Percentiles rank a stretch among this genome's conserved stretches.
These are phyloP conservation scores for Tenthredo distinguenda DNA, from an alignment of 2,888 invertebrate genomes.

Conservation along the genomic window DNA sequence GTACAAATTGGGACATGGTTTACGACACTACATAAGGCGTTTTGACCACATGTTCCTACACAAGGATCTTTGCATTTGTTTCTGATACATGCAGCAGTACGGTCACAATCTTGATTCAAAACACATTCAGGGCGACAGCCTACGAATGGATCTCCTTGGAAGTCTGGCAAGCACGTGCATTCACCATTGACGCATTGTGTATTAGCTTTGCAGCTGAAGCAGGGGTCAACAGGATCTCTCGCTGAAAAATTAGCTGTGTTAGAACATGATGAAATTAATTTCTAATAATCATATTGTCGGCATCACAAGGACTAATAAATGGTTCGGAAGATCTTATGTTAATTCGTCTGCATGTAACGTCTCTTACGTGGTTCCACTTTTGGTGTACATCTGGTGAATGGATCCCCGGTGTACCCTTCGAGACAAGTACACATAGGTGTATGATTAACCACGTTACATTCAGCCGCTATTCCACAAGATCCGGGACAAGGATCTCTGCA, in stretches of 20 bases:
- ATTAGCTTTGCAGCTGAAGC: slow-evolving; percentile 78
- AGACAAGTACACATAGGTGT: slow-evolving; percentile 80
- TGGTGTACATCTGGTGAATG: slow-evolving; percentile 85
- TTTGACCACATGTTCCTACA: slow-evolving; percentile 82
- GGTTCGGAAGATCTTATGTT: neutral
- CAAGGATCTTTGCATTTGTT: slow-evolving; percentile 83
- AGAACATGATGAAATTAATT: neutral
- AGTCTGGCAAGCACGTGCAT: slow-evolving; percentile 75
- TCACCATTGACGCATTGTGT: slow-evolving; percentile 75
- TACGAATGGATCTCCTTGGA: slow-evolving; percentile 76
- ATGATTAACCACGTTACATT: slow-evolving; percentile 77
- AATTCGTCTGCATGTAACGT: slow-evolving; percentile 60
- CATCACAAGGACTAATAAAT: neutral
- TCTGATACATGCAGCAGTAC: slow-evolving; percentile 82
- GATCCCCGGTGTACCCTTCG: slow-evolving; percentile 85
- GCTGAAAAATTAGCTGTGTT: slow-evolving; percentile 58
- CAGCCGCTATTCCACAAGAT: slow-evolving; percentile 79
- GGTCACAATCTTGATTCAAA: slow-evolving; percentile 82
- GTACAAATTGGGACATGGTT: slow-evolving; percentile 82
- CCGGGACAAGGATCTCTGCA: slow-evolving; percentile 79
- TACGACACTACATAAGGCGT: slow-evolving; percentile 81
- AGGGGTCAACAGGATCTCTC: slow-evolving; percentile 70
- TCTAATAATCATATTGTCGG: neutral
- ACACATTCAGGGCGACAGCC: slow-evolving; percentile 84
- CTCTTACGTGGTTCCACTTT: slow-evolving; percentile 77